Evolutionary conservation across 2,113 vertebrate species (phyloP), one percentile per base, ranked within the genome.

Genomic region (Corythornis cristatus): DNA sequence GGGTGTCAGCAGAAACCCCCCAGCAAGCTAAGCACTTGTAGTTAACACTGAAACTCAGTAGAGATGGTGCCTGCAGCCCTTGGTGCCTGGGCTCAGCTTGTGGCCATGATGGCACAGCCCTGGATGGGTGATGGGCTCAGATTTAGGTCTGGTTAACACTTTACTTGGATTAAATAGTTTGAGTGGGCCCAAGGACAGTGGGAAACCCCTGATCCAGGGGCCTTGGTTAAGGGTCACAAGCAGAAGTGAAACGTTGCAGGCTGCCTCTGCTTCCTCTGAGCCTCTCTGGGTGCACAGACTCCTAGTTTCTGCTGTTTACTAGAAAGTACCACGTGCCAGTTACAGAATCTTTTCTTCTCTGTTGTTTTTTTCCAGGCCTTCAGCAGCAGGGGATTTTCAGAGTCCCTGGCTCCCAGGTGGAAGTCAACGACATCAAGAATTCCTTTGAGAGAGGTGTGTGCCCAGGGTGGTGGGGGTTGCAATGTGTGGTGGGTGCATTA

Each of bases 401-500:
- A 94, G 99, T 99, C 93, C 99, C 99, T 19, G 99, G 99, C 95
- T 99, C 99, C 92, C 99, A 99, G 96, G 98, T 99, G 60, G 99
- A 99, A 98, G 99, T 99, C 94, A 99, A 99, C 8, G 99, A 99
- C 96, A 99, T 99, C 97, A 99, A 99, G 97, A 99, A 99, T 96
- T 99, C 99, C 23, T 99, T 99, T 97, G 99, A 99, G 96, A 98
- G 99, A 99, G 99, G 99, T 99, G 79, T 80, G 98, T 81, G 9
- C 33, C 70, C 56, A 7, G 54, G 23, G 8, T 20, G 42, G 6
- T 25, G 65, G 81, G 62, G 31, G 71, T 1, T 45, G 7, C 22
- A 4, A 3, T 5, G 43, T 45, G 74, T 16, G 75, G 61, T 45
- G 84, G 40, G 11, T 42, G 40, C 21, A 1, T 20, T 8, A n/a